These are phyloP conservation scores for Antrozous pallidus DNA, from an alignment of 2,797 vertebrate genomes.

Conservation along the genomic window DNA sequence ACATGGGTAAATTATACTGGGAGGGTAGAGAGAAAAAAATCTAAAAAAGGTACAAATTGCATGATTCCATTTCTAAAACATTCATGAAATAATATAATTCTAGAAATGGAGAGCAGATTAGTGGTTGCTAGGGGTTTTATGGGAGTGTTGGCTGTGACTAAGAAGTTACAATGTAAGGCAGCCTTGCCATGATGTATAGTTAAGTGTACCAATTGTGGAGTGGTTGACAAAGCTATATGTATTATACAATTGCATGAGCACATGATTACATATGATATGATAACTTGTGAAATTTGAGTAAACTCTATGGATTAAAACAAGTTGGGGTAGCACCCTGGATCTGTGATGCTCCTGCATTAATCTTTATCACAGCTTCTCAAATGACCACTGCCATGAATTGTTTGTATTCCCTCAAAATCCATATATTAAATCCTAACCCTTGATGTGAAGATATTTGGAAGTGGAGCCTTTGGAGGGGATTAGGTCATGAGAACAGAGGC, in stretches of 20 bases:
- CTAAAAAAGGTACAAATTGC: neutral
- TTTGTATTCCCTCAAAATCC: neutral
- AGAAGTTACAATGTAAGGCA: accelerated
- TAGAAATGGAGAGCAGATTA: neutral
- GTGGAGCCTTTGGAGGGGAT: neutral
- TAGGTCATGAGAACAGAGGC: neutral
- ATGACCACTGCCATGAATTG: too few species aligned
- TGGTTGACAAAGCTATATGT: neutral
- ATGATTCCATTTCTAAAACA: neutral
- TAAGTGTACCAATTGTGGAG: neutral
- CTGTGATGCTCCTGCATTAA: too few species aligned
- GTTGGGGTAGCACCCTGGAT: neutral
- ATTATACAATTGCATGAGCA: neutral
- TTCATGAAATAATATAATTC: neutral
- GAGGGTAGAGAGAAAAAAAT: too few species aligned
- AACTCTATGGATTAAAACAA: neutral
- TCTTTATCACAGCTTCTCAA: neutral
- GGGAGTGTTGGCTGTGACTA: neutral
- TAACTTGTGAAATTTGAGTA: neutral
- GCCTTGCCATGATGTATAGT: accelerated
- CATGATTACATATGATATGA: neutral
- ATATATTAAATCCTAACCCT: neutral
- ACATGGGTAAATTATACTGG: too few species aligned
- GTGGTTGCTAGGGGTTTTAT: neutral
- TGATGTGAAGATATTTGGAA: neutral